Conservation (phyloP, 2,888 invertebrate species). For the Cosmorhoe ocellata region DNA sequence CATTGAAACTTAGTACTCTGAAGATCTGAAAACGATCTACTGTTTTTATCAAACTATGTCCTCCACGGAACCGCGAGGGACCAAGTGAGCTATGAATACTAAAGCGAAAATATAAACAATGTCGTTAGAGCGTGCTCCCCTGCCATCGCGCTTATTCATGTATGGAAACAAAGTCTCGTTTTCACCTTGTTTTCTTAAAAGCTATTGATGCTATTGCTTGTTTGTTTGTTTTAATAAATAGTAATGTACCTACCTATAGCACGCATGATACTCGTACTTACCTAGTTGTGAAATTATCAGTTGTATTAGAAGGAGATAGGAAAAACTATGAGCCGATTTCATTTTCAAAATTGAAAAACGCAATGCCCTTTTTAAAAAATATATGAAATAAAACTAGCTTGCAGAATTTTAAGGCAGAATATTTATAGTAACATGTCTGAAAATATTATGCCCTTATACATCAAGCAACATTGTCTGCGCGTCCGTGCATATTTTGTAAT, state of each 20-base stretch:
- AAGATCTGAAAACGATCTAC: not conserved
- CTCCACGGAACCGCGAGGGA: conserved; percentile 28
- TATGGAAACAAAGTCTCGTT: conserved; percentile 15
- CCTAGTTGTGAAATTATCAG: too few relatives aligned
- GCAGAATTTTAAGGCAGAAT: conserved; percentile 2
- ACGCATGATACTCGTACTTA: too few relatives aligned
- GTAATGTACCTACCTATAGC: too few relatives aligned
- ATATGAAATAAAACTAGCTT: not conserved
- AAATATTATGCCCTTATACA: conserved; percentile 16
- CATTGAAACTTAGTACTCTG: too few relatives aligned
- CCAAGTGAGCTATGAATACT: conserved; percentile 35
- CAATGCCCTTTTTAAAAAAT: too few relatives aligned
- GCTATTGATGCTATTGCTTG: conserved; percentile 4
- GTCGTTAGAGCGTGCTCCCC: conserved; percentile 28
- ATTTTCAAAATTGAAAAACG: too few relatives aligned
- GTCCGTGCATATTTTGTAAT: conserved; percentile 19
- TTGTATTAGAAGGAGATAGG: too few relatives aligned
- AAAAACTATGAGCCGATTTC: too few relatives aligned
- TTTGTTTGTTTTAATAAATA: too few relatives aligned
- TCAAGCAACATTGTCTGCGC: conserved; percentile 5
- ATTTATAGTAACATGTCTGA: conserved; percentile 6
- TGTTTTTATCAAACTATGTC: conserved; percentile 1
- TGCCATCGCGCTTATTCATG: conserved; percentile 20
- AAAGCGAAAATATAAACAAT: conserved; percentile 37
- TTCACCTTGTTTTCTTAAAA: conserved; percentile 14